Evolutionary conservation across 2,113 vertebrate genomes (phyloP), one percentile per base, ranked within the genome.

Genomic region (Melanerpes aurifrons): DNA sequence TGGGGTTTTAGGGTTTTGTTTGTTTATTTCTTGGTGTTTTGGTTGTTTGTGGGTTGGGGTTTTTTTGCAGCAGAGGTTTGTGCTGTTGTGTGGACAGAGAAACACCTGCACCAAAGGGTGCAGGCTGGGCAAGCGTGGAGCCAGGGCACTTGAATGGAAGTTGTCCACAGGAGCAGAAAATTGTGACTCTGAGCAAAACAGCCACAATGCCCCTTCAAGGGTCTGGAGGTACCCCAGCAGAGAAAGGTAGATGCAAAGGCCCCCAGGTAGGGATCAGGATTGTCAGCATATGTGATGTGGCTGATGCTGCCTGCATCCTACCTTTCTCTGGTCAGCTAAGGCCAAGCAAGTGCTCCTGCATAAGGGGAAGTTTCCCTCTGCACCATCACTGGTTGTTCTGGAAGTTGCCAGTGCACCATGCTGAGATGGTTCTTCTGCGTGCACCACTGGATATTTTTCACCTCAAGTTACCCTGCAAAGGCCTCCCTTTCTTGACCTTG

Each of bases 351-450:
- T 22, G 48, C 17, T 69, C 9, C 47, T 7, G 29, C 7, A 1
- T 18, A 29, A 77, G 10, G 13, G 2, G 8, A 45, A 8, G 8
- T 56, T 81, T 73, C 45, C 29, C 40, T 35, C 25, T 8, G 2
- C 31, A 26, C 15, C 18, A 11, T 32, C 48, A 4, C 32, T 29
- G 12, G 9, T n/a, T 5, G 1, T 18, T 47, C 20, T 37, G n/a
- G 16, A 54, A 9, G 5, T 0, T 70, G 54, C n/a, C 0, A 1
- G 8, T 8, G 53, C 18, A 50, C 14, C 20, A 4, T 10, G 25
- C 18, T 5, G 5, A 12, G 64, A 62, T 1, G 3, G 20, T 9
- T 72, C 56, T 87, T 64, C 74, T n/a, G 13, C 0, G 0, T 5
- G 29, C 5, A 47, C 5, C 66, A 40, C 16, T 8, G 19, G 61